Evolutionary conservation across 2,113 vertebrate genomes (phyloP), one percentile per base, ranked within the genome.

Genomic region (Petrocephalus microphthalmus): DNA sequence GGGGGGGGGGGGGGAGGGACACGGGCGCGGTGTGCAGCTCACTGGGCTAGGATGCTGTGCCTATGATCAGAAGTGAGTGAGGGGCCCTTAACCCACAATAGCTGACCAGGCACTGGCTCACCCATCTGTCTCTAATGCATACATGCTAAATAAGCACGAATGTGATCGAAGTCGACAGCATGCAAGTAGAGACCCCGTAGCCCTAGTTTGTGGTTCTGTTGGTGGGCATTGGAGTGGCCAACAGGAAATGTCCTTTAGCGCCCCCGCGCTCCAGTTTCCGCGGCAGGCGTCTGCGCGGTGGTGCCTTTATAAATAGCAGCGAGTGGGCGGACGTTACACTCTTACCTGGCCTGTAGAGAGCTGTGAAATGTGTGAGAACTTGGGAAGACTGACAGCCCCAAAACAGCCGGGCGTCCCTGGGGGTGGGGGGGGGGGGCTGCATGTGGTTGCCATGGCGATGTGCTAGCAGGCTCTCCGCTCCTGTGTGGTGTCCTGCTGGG

Each of bases 371-470:
- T 83, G 78, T 83, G 45, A 83, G 81, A 49, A 49, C 81, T 83
- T 83, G 22, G 7, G 45, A 49, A 83, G 22, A 83, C 37, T 83
- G 81, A 83, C 81, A 83, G 42, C 81, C 81, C 81, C 81, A 49
- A 53, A 85, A 85, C 51, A 85, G 84, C 25, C 84, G 15, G 84
- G 84, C 33, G 10, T 85, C 84, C 84, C 84, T 54, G 82, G 82
- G 51, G 84, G 56, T 49, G 83, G 49, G 47, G 45, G 49, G n/a
- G 13, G 82, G 5, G 49, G 49, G 47, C n/a, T 82, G n/a, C 15
- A 85, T 85, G 83, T 47, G 51, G 83, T 85, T 85, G 15, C 83
- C 83, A 85, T 85, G 83, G 83, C 25, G 83, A 85, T 11, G 7
- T 85, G 83, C 83, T 49, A 33, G 83, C 83, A 85, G 83, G 83